Conservation (phyloP, 2,888 invertebrate genomes). For the Drosophila prolongata region DNA sequence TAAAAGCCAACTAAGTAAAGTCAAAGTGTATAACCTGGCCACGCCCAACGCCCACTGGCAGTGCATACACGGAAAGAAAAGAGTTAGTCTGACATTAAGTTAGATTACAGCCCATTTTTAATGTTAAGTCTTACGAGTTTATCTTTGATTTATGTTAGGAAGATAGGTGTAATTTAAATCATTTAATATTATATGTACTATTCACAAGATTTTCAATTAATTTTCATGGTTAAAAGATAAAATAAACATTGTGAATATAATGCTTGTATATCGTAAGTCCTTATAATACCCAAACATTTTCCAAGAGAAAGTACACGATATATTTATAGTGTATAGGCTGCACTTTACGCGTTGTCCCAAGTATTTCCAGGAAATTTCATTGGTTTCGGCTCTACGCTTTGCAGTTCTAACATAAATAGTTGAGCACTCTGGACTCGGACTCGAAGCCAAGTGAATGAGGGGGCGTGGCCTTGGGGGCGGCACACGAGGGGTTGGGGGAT, state of each 20-base stretch:
- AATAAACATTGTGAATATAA: too few relatives aligned
- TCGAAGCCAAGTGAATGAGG: conserved; percentile 36
- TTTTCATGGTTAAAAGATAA: too few relatives aligned
- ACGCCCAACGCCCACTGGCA: conserved; percentile 37
- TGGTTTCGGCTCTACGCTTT: conserved; percentile 71
- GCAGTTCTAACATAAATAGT: conserved; percentile 68
- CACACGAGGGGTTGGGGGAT: background rate
- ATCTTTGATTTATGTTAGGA: too few relatives aligned
- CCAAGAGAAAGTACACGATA: too few relatives aligned
- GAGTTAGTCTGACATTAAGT: background rate
- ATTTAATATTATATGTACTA: too few relatives aligned
- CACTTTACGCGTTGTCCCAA: conserved; percentile 75
- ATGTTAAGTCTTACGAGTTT: too few relatives aligned
- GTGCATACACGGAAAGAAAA: conserved; percentile 24
- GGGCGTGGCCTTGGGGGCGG: conserved; percentile 17
- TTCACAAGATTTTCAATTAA: too few relatives aligned
- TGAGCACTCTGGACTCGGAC: conserved; percentile 50
- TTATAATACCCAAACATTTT: too few relatives aligned
- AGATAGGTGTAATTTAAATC: too few relatives aligned
- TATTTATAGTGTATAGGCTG: conserved; percentile 60
- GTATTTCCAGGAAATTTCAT: conserved; percentile 75
- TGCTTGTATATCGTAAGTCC: too few relatives aligned
- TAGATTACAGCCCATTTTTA: too few relatives aligned
- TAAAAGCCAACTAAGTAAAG: conserved; percentile 72
- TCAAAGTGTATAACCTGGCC: conserved; percentile 57